Evolutionary conservation across 2,797 vertebrate genomes (phyloP).

Genomic region (Hapalemur alaotrensis): DNA sequence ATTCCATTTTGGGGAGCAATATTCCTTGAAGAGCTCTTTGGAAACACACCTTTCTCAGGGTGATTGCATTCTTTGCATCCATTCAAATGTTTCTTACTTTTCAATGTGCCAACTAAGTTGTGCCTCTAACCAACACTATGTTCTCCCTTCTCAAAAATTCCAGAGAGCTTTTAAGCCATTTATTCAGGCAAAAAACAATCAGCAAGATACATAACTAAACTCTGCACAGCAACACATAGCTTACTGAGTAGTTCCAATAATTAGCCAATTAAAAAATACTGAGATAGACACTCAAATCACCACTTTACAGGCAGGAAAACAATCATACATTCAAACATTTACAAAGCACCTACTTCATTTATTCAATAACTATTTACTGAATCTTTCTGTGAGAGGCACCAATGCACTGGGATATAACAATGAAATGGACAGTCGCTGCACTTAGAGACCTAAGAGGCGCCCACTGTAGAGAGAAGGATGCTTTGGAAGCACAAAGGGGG

Average conservation of each 20-base stretch:
- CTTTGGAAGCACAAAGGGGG: neutral
- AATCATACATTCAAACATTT: neutral
- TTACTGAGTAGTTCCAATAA: neutral
- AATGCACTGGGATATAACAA: too few relatives aligned
- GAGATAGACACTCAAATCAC: neutral
- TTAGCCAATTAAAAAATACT: neutral
- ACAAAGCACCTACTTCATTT: neutral
- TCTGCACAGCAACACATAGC: neutral
- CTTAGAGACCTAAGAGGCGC: too few relatives aligned
- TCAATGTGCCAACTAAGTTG: neutral
- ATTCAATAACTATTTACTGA: neutral
- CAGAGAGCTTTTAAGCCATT: neutral
- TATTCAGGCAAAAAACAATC: neutral
- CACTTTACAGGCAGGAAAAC: neutral
- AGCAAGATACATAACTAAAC: neutral
- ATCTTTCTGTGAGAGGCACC: neutral
- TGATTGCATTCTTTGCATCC: neutral
- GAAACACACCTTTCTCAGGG: neutral
- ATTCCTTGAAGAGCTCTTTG: neutral
- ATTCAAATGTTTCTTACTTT: neutral
- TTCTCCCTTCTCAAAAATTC: neutral
- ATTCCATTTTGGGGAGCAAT: neutral
- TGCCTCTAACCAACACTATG: neutral
- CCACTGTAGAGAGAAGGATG: neutral
- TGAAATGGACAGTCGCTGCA: neutral